phyloP scores from a whole-genome alignment of 2,113 vertebrate species.

The Orycteropus afer region DNA sequence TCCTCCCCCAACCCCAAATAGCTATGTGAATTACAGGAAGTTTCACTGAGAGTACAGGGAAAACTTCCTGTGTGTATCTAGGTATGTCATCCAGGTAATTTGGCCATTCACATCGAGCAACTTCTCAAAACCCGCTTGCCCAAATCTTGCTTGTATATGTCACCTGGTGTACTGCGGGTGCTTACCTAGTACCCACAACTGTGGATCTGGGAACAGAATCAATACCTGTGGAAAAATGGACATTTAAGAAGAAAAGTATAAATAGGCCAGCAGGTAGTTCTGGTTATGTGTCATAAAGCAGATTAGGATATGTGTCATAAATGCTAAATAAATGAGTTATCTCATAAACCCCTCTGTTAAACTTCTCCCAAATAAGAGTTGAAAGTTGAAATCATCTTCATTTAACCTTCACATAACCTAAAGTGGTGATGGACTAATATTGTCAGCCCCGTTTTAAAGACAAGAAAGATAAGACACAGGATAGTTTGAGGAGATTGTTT shows the following conservation, averaged over 20 bases:
- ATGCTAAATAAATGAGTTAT: background rate
- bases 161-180: background rate
- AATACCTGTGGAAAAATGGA: background rate
- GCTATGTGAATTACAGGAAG: background rate
- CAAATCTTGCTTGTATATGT: background rate
- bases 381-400: background rate
- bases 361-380: background rate
- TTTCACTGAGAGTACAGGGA: background rate
- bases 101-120: background rate
- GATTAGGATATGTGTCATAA: background rate
- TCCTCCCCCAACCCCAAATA: background rate
- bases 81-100: background rate
- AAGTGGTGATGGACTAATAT: background rate
- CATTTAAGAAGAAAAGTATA: background rate
- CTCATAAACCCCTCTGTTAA: conserved; percentile 1
- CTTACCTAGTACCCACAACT: background rate
- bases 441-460: background rate
- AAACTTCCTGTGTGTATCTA: background rate
- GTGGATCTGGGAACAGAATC: background rate
- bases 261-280: background rate
- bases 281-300: background rate
- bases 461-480: background rate
- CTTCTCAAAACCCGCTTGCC: background rate
- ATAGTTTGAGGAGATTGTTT: background rate
- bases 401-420: background rate